Base-by-base conservation (phyloP, 2,797 vertebrate genomes). In the Protonibea diacanthus region DNA sequence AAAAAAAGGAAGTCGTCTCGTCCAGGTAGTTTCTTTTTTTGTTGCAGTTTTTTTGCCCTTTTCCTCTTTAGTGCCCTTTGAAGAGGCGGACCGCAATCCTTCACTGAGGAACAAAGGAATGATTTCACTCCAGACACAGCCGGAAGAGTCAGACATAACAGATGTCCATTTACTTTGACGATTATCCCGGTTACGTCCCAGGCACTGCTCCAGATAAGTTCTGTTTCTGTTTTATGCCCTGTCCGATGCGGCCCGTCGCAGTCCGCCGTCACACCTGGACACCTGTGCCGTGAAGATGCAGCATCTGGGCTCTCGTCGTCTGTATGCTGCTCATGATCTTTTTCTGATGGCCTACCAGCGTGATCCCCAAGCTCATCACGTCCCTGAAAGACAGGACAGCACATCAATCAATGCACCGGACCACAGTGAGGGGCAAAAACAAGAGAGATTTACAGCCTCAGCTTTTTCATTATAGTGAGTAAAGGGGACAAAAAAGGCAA, bases 291-390 rank as follows among this genome's bases (percentile, higher is more conserved):
- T 99, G 98, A 87, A 99, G 96, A 83, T 99, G 98, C 84, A 99
- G 93, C 97, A 99, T 97, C 95, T 99, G 98, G 87, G 97, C 98
- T 95, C 98, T 97, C 96, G 97, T 99, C 95, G 98, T 99, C 97
- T 99, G 98, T 98, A 99, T 98, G 97, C 97, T 99, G 96, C 97
- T 98, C 97, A 99, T 98, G 92, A 99, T 97, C 96, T 99, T 99
- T 95, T 99, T 99, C 92, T 99, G 98, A 95, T 99, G 98, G 88
- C 98, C 98, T 89, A 98, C 97, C 91, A 99, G 94, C 71, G 98
- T 96, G 95, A 99, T 99, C 82, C 98, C 98, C 96, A 99, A 96
- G 94, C 97, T 98, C 97, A 99, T 98, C 94, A 99, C 96, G 89
- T 99, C 98, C 89, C 98, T 99, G 92, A 18, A 86, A 91, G 80